Evolutionary conservation across 2,797 vertebrate species (phyloP).

Genomic region (Thamnophis elegans): DNA sequence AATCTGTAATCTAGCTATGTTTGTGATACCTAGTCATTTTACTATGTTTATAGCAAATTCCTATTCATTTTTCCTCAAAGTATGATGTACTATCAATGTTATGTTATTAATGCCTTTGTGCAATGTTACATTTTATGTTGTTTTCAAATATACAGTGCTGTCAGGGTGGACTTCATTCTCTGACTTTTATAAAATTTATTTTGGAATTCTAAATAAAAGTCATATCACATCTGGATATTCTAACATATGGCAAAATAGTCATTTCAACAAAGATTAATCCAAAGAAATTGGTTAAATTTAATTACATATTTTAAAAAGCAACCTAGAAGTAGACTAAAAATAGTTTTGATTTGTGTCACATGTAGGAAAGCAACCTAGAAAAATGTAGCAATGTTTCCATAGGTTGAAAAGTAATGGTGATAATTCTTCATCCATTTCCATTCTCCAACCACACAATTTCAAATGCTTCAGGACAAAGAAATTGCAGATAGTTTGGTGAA

Average conservation of each 20-base stretch:
- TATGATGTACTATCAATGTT: slow-evolving; percentile 82
- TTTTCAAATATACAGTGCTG: slow-evolving; percentile 76
- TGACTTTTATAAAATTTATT: slow-evolving; percentile 57
- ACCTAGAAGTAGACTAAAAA: neutral
- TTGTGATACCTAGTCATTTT: slow-evolving; percentile 74
- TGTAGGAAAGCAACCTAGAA: neutral
- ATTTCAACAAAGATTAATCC: neutral
- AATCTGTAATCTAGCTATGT: slow-evolving; percentile 80
- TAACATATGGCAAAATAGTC: neutral
- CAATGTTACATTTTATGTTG: slow-evolving; percentile 84
- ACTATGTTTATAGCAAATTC: slow-evolving; percentile 71
- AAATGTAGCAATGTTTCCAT: neutral
- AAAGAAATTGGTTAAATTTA: neutral
- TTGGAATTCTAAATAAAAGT: slow-evolving; percentile 69
- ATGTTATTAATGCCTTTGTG: slow-evolving; percentile 80
- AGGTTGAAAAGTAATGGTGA: neutral
- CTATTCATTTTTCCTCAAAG: slow-evolving; percentile 60
- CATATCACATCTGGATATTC: slow-evolving; percentile 19
- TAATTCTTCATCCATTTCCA: neutral
- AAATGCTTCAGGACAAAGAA: slow-evolving; percentile 12
- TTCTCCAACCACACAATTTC: neutral
- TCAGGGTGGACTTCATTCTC: slow-evolving; percentile 55
- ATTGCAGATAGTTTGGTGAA: neutral
- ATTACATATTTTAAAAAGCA: neutral
- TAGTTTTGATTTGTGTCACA: neutral